phyloP scores from a whole-genome alignment of 2,113 vertebrate species.

The Leptocoma aspasia region DNA sequence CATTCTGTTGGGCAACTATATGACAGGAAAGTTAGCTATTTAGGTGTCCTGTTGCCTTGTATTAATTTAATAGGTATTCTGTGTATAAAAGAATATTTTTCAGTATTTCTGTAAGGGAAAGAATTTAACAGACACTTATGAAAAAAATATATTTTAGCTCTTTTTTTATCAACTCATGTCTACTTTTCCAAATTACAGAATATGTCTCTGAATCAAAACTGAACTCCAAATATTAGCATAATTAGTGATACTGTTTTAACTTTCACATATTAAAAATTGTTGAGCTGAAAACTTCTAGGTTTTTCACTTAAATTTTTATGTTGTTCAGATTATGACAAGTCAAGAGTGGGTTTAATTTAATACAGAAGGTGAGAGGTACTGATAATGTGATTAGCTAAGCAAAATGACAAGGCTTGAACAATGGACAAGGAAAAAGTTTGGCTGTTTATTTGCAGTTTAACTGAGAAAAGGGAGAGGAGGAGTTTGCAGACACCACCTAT shows the following conservation, averaged over 20 bases:
- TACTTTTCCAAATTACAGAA: background rate
- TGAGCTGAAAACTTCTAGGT: background rate
- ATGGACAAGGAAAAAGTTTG: background rate
- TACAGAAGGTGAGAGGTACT: background rate
- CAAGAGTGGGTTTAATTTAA: background rate
- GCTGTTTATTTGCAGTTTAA: background rate
- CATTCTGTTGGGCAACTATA: background rate
- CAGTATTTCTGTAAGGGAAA: background rate
- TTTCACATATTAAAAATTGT: background rate
- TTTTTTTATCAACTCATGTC: background rate
- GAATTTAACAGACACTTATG: background rate
- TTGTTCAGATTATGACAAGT: background rate
- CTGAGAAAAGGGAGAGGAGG: background rate
- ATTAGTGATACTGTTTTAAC: background rate
- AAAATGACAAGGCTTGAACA: background rate
- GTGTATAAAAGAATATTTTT: background rate
- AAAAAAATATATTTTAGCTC: background rate
- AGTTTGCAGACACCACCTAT: background rate
- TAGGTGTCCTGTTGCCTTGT: background rate
- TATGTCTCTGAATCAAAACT: background rate
- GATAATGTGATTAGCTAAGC: background rate
- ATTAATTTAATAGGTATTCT: background rate
- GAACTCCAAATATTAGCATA: background rate
- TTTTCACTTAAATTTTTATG: background rate
- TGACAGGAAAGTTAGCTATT: background rate